Evolutionary conservation across 2,797 vertebrate genomes (phyloP).

Genomic region (Mus spretus): DNA sequence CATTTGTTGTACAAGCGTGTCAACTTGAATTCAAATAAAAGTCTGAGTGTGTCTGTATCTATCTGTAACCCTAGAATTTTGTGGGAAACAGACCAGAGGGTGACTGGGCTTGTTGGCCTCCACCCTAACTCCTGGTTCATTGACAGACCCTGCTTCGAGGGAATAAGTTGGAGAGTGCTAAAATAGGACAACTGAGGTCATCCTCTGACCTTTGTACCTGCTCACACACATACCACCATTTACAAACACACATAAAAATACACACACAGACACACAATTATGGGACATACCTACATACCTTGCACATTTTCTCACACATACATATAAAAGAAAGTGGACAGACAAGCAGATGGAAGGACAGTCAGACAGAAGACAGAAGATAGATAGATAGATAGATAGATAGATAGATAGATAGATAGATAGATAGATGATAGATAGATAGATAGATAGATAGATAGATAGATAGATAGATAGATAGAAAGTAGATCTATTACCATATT

Average conservation of each 20-base stretch:
- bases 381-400: neutral
- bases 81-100: neutral
- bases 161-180: neutral
- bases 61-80: neutral
- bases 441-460: too few relatives aligned
- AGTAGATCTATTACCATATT: neutral
- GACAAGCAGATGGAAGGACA: neutral
- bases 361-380: neutral
- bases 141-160: neutral
- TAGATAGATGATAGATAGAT: too few relatives aligned
- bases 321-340: neutral
- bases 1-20: neutral
- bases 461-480: too few relatives aligned
- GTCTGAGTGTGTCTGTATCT: neutral
- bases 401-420: neutral
- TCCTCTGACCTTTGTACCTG: neutral
- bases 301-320: neutral
- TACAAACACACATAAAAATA: neutral
- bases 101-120: neutral
- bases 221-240: neutral
- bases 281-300: neutral
- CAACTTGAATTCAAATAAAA: neutral
- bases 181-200: neutral
- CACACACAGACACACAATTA: neutral
- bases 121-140: neutral